These are phyloP conservation scores for Cassiopea andromeda DNA, from an alignment of 30 jellyfish, hydroid and myxozoan genomes.

Conservation along the genomic window DNA sequence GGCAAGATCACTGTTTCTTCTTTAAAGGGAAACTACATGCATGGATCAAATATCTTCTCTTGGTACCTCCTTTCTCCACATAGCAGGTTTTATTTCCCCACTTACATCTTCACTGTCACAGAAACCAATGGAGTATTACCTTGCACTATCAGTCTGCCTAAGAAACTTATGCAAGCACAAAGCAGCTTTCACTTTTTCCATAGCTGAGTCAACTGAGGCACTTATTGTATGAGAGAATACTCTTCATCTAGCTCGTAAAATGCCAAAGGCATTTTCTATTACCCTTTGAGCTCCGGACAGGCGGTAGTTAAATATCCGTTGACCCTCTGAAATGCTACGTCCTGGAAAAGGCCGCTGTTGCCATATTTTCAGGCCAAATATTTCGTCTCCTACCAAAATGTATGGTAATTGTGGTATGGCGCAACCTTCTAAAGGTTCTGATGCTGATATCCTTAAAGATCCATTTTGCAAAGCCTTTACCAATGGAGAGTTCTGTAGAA, in stretches of 20 bases:
- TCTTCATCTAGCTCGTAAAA: not conserved
- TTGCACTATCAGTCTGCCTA: not conserved
- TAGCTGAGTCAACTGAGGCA: not conserved
- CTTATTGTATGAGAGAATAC: not conserved
- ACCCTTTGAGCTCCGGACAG: constrained; percentile 31
- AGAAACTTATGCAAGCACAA: not conserved
- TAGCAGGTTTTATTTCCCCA: not conserved
- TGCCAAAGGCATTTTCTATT: not conserved
- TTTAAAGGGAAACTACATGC: not conserved
- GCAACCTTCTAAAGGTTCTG: constrained; percentile 5
- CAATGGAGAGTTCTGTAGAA: constrained; percentile 35
- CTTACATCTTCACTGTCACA: not conserved
- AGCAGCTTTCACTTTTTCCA: not conserved
- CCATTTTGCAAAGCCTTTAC: constrained; percentile 2
- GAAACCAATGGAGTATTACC: not conserved
- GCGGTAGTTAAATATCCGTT: constrained; percentile 46
- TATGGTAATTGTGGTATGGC: constrained; percentile 39
- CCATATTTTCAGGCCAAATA: constrained; percentile 68
- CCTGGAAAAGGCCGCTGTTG: constrained; percentile 52
- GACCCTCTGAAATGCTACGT: constrained; percentile 26
- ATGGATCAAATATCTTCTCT: not conserved
- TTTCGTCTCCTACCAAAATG: constrained; percentile 56
- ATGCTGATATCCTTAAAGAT: not conserved
- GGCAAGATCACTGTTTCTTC: not conserved
- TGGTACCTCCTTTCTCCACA: not conserved